Base-by-base conservation (phyloP, 1,140 invertebrate species). In the Pectinophora gossypiella region DNA sequence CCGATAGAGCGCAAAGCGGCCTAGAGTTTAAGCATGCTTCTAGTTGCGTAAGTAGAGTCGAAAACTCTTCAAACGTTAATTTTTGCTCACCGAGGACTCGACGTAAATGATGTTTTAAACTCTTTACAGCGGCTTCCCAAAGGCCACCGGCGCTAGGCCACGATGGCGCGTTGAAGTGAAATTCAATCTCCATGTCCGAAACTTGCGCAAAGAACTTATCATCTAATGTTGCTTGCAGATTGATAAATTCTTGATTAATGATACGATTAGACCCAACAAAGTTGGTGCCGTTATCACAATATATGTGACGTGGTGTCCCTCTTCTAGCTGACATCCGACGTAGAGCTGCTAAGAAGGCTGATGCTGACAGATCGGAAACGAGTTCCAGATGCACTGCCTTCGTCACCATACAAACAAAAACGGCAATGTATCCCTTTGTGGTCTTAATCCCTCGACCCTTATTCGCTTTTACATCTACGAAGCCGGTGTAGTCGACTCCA, bases 331-430 rank as follows among this genome's bases (percentile, higher is more conserved):
- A 2, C 55, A 89, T 85, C 21, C 82, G 19, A 19, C 68, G 49
- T 0, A 88, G 35, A 23, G 70, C 58, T 40, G 64, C 60, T n/a
- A 87, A 36, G 56, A 81, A 83, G 7, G 56, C 55, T 15, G 76
- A 61, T 5, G 81, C 77, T n/a, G 61, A 51, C 4, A 89, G 44
- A 13, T 59, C 68, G n/a, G 62, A 60, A 0, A 68, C 72, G 0
- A 78, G 20, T 54, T 89, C 85, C 3, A 89, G 23, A 52, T 89
- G 85, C 4, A 89, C 60, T 0, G 81, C 84, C 49, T 81, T 64
- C 1, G 67, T 73, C 56, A 21, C 63, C 51, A 51, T 49, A 46
- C 76, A 85, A 0, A 76, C 86, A 38, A 80, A 80, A 4, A 89
- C 9, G 3, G 59, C 68, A 7, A 76, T 57, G 49, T 67, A 84